Conservation (phyloP, 2,888 invertebrate species). For the Callimorpha dominula region DNA sequence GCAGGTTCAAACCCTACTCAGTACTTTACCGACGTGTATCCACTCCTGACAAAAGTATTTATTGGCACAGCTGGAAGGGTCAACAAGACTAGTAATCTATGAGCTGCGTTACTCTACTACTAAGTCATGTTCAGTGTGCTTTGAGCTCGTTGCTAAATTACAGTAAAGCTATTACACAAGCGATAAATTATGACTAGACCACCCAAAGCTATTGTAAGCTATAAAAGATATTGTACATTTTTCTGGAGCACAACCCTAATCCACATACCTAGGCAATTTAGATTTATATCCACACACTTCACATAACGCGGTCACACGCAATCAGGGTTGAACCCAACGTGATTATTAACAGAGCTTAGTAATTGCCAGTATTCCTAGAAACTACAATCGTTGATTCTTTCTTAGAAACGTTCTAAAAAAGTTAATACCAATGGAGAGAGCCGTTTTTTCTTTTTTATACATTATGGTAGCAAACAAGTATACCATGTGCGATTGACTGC, state of each 20-base stretch:
- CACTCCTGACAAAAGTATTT: too few relatives aligned
- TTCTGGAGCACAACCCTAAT: slow-evolving; percentile 21
- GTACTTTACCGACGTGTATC: too few relatives aligned
- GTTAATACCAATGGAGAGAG: not conserved
- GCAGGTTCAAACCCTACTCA: too few relatives aligned
- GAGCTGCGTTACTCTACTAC: too few relatives aligned
- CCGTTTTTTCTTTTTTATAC: not conserved
- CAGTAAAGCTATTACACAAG: too few relatives aligned
- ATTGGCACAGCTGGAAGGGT: too few relatives aligned
- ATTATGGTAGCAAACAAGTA: not conserved
- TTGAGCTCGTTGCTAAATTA: too few relatives aligned
- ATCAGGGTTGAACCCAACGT: slow-evolving; percentile 26
- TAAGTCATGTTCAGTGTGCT: too few relatives aligned
- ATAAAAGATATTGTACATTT: not conserved
- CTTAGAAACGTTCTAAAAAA: not conserved
- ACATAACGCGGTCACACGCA: slow-evolving; percentile 59
- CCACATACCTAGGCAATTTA: slow-evolving; percentile 63
- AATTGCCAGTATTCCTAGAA: slow-evolving; percentile 19
- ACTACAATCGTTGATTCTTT: not conserved
- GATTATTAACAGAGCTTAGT: slow-evolving; percentile 16
- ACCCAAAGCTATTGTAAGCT: not conserved
- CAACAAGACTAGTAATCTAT: too few relatives aligned
- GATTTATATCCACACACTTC: slow-evolving; percentile 63
- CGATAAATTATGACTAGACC: too few relatives aligned
- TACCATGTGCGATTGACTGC: too few relatives aligned